Conservation (phyloP, 2,797 vertebrate genomes). For the Poecilia wingei region DNA sequence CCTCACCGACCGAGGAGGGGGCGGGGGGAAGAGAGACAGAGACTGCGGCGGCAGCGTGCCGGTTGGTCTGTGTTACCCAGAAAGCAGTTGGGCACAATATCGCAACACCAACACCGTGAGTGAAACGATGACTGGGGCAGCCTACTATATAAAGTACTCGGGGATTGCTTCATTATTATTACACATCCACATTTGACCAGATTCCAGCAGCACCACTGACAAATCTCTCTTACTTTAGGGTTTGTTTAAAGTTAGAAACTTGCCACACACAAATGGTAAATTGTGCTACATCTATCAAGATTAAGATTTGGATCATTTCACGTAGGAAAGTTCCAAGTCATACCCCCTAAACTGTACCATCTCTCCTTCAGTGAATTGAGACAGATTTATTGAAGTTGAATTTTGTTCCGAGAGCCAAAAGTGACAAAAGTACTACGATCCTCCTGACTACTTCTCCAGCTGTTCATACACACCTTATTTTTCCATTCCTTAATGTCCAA, state of each 20-base stretch:
- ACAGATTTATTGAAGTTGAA: conserved; percentile 3
- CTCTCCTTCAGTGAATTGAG: background rate
- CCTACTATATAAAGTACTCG: too few species aligned
- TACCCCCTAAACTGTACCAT: background rate
- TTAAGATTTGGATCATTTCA: background rate
- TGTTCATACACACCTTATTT: conserved; percentile 31
- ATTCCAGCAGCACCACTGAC: background rate
- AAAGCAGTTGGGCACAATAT: too few species aligned
- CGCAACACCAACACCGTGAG: too few species aligned
- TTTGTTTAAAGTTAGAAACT: background rate
- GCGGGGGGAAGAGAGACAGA: too few species aligned
- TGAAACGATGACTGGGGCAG: too few species aligned
- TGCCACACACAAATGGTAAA: background rate
- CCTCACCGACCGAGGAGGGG: too few species aligned
- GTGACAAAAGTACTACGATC: conserved; percentile 41
- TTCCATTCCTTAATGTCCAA: conserved; percentile 15
- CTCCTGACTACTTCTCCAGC: conserved; percentile 27
- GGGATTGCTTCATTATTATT: too few species aligned
- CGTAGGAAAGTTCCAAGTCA: background rate
- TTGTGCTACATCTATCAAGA: background rate
- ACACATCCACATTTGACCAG: too few species aligned
- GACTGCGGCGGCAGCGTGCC: too few species aligned
- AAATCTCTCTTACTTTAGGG: background rate
- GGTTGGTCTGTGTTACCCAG: too few species aligned
- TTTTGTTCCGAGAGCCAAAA: conserved; percentile 22